Evolutionary conservation across 1,140 invertebrate species (phyloP).

Genomic region (Andrena cerasifolii): DNA sequence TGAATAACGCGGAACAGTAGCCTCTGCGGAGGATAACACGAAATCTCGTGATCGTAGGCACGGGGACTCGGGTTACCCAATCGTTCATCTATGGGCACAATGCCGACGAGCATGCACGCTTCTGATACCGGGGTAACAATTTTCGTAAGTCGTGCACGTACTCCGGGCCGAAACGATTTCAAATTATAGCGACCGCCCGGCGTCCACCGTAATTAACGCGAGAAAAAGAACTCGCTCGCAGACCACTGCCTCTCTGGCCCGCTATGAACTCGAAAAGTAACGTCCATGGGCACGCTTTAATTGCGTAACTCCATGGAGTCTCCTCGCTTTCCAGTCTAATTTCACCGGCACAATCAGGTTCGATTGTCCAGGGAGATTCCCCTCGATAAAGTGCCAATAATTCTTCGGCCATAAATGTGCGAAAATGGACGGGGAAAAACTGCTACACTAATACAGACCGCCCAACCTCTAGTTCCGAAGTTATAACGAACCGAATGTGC

Average conservation of each 20-base stretch:
- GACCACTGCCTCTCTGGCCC: not conserved
- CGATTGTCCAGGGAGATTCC: not conserved
- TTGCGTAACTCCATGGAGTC: conserved; percentile 23
- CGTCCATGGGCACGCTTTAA: conserved; percentile 20
- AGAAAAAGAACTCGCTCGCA: conserved; percentile 19
- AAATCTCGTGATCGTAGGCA: not conserved
- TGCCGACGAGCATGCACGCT: not conserved
- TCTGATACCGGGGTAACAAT: conserved; percentile 2
- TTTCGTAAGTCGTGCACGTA: not conserved
- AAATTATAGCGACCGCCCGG: conserved; percentile 10
- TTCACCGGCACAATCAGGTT: not conserved
- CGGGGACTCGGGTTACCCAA: no score
- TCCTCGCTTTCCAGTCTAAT: not conserved
- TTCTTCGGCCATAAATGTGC: not conserved
- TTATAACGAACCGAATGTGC: no score
- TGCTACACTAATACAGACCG: no score
- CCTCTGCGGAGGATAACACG: not conserved
- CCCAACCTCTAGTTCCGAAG: no score
- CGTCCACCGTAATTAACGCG: conserved; percentile 20
- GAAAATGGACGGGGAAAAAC: no score
- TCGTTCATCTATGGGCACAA: no score
- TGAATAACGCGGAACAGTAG: no score
- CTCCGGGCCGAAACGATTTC: conserved; percentile 13
- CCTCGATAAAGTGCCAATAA: not conserved
- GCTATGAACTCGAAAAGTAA: conserved; percentile 27